Evolutionary conservation across 2,113 vertebrate genomes (phyloP).

Genomic region (Gymnobelideus leadbeateri): DNA sequence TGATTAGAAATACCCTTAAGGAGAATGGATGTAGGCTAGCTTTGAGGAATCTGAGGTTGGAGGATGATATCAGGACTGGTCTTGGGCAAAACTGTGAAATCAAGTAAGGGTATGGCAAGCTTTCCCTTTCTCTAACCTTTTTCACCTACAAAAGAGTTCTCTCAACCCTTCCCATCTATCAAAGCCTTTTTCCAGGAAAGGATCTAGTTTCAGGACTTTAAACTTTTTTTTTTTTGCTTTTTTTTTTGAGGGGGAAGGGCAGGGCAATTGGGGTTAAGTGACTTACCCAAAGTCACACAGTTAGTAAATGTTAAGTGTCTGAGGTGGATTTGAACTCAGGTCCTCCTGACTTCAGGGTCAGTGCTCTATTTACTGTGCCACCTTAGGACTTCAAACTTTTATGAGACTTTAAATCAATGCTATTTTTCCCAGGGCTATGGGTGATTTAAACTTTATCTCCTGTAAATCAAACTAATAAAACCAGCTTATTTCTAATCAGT

Average conservation of each 20-base stretch:
- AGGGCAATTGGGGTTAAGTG: too few relatives aligned
- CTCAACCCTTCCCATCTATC: background rate
- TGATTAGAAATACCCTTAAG: background rate
- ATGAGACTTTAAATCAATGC: background rate
- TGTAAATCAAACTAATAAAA: background rate
- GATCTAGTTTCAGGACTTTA: background rate
- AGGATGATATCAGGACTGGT: background rate
- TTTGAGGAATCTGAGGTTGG: background rate
- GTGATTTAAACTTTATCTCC: background rate
- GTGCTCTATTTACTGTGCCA: too few relatives aligned
- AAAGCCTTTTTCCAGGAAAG: background rate
- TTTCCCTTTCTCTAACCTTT: background rate
- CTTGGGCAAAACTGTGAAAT: fast-evolving
- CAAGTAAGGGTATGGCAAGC: fast-evolving
- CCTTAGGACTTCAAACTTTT: too few relatives aligned
- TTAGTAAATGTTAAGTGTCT: too few relatives aligned
- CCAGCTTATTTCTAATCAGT: background rate
- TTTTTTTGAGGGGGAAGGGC: too few relatives aligned
- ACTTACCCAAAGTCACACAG: too few relatives aligned
- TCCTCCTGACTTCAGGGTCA: too few relatives aligned
- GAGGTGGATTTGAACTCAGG: too few relatives aligned
- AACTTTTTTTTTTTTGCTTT: too few relatives aligned
- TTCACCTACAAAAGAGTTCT: background rate
- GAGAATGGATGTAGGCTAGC: background rate
- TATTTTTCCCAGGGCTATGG: background rate